A percentile compares a stretch with the other conserved stretches of the same genome.
Conservation (phyloP, 2,888 invertebrate genomes). For the Crossocerus cetratus region DNA sequence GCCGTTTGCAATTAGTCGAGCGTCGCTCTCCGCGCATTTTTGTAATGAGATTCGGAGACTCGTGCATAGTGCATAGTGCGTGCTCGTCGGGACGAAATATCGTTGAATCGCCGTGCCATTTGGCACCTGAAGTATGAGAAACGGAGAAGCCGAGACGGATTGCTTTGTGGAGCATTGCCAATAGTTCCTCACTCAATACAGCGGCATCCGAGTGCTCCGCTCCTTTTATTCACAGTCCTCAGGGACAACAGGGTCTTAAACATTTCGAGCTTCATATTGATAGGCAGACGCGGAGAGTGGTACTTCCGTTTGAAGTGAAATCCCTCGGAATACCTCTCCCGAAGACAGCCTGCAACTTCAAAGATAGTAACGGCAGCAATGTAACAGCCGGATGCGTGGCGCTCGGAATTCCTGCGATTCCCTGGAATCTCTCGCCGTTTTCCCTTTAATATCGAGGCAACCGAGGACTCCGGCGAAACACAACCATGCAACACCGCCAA, state of each 20-base stretch:
- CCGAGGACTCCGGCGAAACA: constrained; percentile 31
- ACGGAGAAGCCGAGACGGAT: too few species aligned
- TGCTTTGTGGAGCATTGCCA: too few species aligned
- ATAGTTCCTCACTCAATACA: too few species aligned
- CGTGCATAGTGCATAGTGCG: too few species aligned
- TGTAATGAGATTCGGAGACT: too few species aligned
- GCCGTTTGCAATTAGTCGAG: too few species aligned
- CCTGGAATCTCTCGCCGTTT: constrained; percentile 20
- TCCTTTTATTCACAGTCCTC: too few species aligned
- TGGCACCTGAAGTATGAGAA: too few species aligned
- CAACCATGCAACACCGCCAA: constrained; percentile 26
- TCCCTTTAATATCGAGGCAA: constrained; percentile 44
- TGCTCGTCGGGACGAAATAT: too few species aligned
- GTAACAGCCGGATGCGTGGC: constrained; percentile 36
- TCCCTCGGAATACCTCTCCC: constrained; percentile 16
- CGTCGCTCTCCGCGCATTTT: too few species aligned
- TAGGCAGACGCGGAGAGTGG: constrained; percentile 15
- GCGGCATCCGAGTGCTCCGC: too few species aligned
- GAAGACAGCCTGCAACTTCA: constrained; percentile 39
- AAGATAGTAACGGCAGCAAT: constrained; percentile 31
- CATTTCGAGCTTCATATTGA: constrained; percentile 21
- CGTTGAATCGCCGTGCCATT: too few species aligned
- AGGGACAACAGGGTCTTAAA: background rate
- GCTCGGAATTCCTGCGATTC: constrained; percentile 40
- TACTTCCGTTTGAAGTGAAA: constrained; percentile 17